Conservation (phyloP, 2,797 vertebrate genomes). For the Xiphorhynchus erythropygius region DNA sequence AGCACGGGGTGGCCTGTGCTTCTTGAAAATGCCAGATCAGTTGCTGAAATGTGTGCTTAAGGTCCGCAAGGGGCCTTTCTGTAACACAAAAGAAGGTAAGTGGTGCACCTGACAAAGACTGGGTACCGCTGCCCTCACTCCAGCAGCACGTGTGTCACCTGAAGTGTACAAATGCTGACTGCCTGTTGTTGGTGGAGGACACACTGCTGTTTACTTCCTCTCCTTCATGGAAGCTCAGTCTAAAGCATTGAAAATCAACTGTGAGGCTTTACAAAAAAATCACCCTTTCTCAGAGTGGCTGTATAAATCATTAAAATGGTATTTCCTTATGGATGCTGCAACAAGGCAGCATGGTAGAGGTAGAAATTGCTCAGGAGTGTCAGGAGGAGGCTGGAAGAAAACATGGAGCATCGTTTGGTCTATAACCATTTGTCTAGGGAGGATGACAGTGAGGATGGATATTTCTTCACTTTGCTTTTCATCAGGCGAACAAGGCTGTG, state of each 20-base stretch:
- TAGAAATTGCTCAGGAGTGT: background rate
- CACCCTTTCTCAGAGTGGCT: background rate
- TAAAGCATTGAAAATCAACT: background rate
- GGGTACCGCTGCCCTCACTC: accelerated
- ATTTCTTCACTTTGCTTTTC: background rate
- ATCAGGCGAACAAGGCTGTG: background rate
- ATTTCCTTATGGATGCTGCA: background rate
- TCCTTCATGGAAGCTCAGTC: background rate
- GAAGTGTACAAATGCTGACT: accelerated
- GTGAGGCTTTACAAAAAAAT: background rate
- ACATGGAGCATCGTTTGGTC: background rate
- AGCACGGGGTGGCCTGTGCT: background rate
- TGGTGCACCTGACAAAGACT: background rate
- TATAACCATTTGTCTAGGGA: background rate
- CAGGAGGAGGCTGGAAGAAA: background rate
- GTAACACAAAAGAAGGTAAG: constrained; percentile 24
- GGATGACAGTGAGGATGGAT: background rate
- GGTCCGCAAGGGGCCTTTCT: background rate
- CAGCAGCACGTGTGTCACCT: accelerated
- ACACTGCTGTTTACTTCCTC: background rate
- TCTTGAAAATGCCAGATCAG: background rate
- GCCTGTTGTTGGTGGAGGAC: background rate
- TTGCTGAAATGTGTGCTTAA: background rate
- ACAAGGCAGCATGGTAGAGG: background rate
- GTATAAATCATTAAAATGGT: background rate